Conservation (phyloP, 1,140 invertebrate genomes). For the Cotesia vestalis region DNA sequence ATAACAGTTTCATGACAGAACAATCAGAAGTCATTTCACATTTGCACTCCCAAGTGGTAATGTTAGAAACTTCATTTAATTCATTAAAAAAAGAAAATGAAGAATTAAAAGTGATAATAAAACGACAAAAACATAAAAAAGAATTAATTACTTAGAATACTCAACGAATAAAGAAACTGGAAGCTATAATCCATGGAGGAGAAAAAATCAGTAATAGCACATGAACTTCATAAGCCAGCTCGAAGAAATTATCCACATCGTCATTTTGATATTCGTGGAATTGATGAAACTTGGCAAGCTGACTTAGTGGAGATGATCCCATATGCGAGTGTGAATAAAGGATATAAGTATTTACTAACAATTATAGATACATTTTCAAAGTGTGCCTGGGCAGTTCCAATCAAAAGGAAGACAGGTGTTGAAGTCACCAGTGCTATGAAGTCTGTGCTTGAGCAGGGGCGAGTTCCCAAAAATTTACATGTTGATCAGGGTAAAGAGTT, state of each 20-base stretch:
- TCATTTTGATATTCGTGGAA: conserved; percentile 11
- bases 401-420: conserved; percentile 22
- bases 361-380: conserved; percentile 37
- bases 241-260: background rate
- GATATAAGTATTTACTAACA: conserved; percentile 35
- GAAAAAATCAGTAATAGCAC: background rate
- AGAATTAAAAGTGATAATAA: too few relatives aligned
- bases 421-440: conserved; percentile 10
- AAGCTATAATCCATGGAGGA: background rate
- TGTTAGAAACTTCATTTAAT: background rate
- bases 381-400: conserved; percentile 33
- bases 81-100: too few relatives aligned
- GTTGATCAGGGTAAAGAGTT: conserved; percentile 31
- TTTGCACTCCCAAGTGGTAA: background rate
- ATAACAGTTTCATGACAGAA: background rate
- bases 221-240: conserved; percentile 3
- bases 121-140: too few relatives aligned
- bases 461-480: conserved; percentile 31
- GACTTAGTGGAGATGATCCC: conserved; percentile 18
- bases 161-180: background rate
- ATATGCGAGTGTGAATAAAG: conserved; percentile 23
- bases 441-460: conserved; percentile 8
- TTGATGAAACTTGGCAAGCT: conserved; percentile 15
- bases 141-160: too few relatives aligned
- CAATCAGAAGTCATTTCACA: conserved; percentile 9